Conservation (phyloP, 2,797 vertebrate genomes). For the Columba guinea region DNA sequence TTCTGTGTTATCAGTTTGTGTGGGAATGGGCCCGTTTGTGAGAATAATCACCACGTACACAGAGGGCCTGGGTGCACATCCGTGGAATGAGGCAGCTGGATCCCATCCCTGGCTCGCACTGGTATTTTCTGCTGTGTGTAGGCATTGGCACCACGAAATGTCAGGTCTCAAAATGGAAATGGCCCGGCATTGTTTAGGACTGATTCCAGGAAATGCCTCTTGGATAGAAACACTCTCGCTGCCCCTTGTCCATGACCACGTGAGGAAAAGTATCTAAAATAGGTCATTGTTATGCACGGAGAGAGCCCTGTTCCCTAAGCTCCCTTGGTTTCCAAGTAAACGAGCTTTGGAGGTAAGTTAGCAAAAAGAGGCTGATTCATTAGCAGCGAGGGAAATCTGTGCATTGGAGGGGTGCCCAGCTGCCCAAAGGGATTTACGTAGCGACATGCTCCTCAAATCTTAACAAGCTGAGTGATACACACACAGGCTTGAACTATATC, state of each 20-base stretch:
- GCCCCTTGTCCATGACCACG: constrained; percentile 6
- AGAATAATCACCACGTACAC: not conserved
- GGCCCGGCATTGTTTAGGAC: constrained; percentile 45
- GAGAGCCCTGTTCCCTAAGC: constrained; percentile 66
- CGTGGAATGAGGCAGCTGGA: constrained; percentile 26
- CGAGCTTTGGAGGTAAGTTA: constrained; percentile 70
- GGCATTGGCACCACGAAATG: constrained; percentile 51
- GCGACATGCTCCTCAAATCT: constrained; percentile 48
- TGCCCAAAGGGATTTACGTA: constrained; percentile 61
- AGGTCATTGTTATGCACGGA: constrained; percentile 68
- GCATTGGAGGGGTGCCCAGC: constrained; percentile 61
- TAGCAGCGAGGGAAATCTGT: constrained; percentile 66
- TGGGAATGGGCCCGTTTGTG: not conserved
- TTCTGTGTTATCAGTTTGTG: not conserved
- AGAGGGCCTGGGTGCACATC: not conserved
- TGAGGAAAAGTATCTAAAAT: constrained; percentile 65
- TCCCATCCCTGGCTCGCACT: not conserved
- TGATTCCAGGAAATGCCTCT: constrained; percentile 61
- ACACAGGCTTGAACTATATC: constrained; percentile 51
- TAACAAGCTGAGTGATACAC: constrained; percentile 47
- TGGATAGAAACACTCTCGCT: constrained; percentile 31
- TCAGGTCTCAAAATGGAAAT: constrained; percentile 72
- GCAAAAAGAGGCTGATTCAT: constrained; percentile 74
- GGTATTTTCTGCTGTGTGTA: constrained; percentile 11
- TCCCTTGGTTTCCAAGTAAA: constrained; percentile 71